Conservation (phyloP, 2,113 vertebrate species). For the Dissostichus mawsoni region DNA sequence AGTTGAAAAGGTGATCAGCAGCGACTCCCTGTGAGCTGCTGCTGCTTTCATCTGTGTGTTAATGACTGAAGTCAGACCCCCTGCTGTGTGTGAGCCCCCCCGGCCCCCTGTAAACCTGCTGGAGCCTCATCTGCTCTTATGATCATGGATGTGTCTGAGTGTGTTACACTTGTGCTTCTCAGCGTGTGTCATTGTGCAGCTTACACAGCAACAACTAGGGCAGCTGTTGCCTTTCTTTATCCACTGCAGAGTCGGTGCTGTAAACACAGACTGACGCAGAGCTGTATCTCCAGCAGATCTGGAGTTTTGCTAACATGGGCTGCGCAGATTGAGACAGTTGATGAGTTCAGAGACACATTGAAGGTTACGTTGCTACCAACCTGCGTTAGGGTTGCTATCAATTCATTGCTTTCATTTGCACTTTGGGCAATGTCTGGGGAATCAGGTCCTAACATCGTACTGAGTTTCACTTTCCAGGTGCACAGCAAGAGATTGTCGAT, state of each 20-base stretch:
- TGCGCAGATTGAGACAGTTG: not conserved
- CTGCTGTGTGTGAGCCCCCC: constrained; percentile 20
- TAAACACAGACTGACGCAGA: not conserved
- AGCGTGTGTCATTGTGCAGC: not conserved
- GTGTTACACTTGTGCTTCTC: constrained; percentile 21
- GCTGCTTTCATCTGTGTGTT: constrained; percentile 60
- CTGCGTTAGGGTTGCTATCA: too few species aligned
- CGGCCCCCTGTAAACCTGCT: constrained; percentile 56
- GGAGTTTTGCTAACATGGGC: constrained; percentile 4
- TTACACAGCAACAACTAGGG: not conserved
- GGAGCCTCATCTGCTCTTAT: constrained; percentile 38
- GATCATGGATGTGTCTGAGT: constrained; percentile 34
- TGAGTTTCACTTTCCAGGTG: too few species aligned
- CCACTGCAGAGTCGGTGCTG: not conserved
- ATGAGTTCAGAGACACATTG: not conserved
- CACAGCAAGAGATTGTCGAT: too few species aligned
- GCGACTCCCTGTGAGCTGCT: constrained; percentile 16
- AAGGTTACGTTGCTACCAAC: too few species aligned
- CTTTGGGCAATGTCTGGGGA: too few species aligned
- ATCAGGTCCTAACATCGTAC: too few species aligned
- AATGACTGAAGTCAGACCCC: constrained; percentile 48
- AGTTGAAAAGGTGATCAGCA: constrained; percentile 4
- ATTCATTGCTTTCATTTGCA: too few species aligned
- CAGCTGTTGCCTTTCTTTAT: not conserved
- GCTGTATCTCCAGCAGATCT: not conserved